Evolutionary conservation across 2,113 vertebrate species (phyloP).

Genomic region (Gymnarchus niloticus): DNA sequence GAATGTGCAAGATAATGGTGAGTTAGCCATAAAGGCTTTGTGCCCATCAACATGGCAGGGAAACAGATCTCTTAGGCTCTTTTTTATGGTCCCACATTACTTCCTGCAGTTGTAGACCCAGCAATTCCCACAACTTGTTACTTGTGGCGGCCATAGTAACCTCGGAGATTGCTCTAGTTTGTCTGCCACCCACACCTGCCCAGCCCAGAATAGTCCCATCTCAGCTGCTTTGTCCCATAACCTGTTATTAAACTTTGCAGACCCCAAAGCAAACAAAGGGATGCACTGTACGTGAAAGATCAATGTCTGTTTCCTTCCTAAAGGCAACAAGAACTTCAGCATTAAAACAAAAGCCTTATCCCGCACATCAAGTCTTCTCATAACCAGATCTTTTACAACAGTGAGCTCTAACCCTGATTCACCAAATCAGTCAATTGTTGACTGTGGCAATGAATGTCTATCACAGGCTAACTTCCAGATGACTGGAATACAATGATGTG

Average conservation of each 20-base stretch:
- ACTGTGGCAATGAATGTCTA: not conserved
- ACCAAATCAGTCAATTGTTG: not conserved
- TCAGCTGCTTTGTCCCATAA: not conserved
- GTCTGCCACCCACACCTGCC: not conserved
- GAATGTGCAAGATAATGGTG: not conserved
- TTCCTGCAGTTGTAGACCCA: no score
- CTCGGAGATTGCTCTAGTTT: not conserved
- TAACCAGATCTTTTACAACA: not conserved
- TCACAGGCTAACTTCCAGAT: no score
- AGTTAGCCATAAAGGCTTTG: not conserved
- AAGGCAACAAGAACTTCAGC: not conserved
- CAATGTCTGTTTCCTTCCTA: not conserved
- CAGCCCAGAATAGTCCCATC: not conserved
- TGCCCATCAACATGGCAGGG: not conserved
- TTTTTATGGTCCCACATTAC: not conserved
- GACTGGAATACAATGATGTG: no score
- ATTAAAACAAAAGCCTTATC: not conserved
- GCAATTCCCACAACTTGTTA: not conserved
- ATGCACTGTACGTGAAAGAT: not conserved
- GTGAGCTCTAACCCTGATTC: no score
- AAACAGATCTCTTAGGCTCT: not conserved
- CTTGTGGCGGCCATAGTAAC: not conserved
- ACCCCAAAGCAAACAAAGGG: not conserved
- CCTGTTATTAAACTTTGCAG: not conserved
- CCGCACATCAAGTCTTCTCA: not conserved